Evolutionary conservation across 2,888 invertebrate species (phyloP), one percentile per base, ranked within the genome.

Genomic region (Odontothrips loti): DNA sequence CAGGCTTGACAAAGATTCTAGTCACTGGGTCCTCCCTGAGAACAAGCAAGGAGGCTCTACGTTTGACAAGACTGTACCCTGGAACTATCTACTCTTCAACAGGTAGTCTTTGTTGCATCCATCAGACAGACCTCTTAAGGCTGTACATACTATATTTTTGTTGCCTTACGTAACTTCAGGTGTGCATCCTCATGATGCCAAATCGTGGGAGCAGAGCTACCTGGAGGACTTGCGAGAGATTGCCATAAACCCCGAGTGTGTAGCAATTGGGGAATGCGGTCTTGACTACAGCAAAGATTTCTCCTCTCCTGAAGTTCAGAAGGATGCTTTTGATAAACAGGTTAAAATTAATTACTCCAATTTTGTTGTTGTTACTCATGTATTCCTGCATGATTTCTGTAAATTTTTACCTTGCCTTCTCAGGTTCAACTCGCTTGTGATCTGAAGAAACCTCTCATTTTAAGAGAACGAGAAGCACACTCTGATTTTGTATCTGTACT

Each of bases 211-310:
- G 78, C 88, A 89, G 9, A 89, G 89, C 11, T 89, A 89, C 8
- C 84, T 88, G 3, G 85, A 85, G 43, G 95, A 95, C 86, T 88
- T 96, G 82, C 90, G 91, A 85, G 91, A 91, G 83, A 91, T 95
- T 84, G 94, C 95, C 27, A 89, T 90, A 80, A 95, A 95, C 86
- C 92, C 93, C 4, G 96, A 97, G 89, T 97, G 97, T 87, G 97
- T 97, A 48, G 97, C 97, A 3, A 91, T 97, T 75, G 97, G 97
- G 29, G 97, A 97, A 87, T 97, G 97, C 87, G 97, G 97, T 58
- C 90, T 98, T 84, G 97, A 98, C 89, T 97, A 95, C 88, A 96
- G 95, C 87, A 93, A 96, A 86, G 96, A 97, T 87, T 97, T 97
- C 89, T 97, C 97, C 12, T 95, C 96, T 85, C 96, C 95, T 9